Conservation (phyloP, 2,797 vertebrate species). For the Picus viridis region DNA sequence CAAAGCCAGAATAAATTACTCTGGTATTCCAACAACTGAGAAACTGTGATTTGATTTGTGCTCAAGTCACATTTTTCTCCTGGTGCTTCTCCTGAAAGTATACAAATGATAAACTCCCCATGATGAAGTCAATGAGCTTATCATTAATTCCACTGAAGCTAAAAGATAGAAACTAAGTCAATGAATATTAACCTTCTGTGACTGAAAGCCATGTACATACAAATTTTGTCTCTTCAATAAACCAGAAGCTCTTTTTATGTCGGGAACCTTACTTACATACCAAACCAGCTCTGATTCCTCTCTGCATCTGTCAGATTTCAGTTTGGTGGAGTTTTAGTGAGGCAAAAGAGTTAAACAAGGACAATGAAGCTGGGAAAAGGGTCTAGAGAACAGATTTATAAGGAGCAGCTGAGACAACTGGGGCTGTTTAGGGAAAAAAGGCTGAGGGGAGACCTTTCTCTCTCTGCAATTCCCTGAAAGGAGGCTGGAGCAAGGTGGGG, state of each 20-base stretch:
- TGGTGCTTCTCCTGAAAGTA: neutral
- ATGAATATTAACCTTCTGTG: neutral
- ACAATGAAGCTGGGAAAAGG: no score
- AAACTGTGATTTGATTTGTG: neutral
- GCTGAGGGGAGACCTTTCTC: no score
- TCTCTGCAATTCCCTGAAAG: no score
- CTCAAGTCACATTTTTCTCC: slow-evolving; percentile 7
- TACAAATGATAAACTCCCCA: neutral
- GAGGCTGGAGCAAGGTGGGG: no score
- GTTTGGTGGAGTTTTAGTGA: neutral
- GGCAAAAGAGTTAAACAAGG: neutral
- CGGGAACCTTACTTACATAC: neutral
- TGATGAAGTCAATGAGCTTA: neutral
- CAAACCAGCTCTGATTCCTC: neutral
- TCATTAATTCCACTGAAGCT: neutral
- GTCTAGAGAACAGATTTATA: no score
- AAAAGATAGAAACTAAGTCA: neutral
- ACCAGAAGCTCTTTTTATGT: neutral
- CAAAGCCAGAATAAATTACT: neutral
- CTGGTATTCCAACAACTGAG: neutral
- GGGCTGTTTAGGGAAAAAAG: no score
- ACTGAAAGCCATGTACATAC: neutral
- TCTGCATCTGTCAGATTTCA: neutral
- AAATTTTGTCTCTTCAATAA: neutral
- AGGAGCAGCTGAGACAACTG: no score